Base-by-base conservation (phyloP, 2,797 vertebrate species). In the Esox masquinongy region DNA sequence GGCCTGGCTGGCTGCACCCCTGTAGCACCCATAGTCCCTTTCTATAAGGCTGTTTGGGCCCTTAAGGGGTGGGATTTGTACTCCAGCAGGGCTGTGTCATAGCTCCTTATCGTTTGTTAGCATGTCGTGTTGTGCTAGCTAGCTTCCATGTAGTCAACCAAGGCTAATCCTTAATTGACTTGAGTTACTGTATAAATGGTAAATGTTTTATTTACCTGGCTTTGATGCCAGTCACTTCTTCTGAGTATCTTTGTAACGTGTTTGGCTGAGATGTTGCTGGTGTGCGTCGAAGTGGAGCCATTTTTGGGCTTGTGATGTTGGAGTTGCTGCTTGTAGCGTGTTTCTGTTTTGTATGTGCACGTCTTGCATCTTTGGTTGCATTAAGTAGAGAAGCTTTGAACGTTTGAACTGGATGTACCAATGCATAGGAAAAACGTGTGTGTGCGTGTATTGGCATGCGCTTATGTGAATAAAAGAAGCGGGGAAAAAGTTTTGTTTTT, bases 41-140 rank as follows among this genome's bases (percentile, higher is more conserved):
- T 70, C 70, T 34, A 15, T 22, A 72, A 29, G n/a, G n/a, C 51
- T 11, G 59, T 36, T 26, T 16, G 11, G n/a, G 50, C 31, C 12
- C 12, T 12, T 51, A 59, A 36, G 17, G 31, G 16, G 50, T n/a
- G 19, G 34, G 19, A 39, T 14, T 19, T 70, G 69, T 19, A 51
- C 26, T 24, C 24, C 43, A 14, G 68, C 68, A 50, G 29, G 68
- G 43, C 68, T 53, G 19, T 72, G 29, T 36, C 5, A 15, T 73
- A 24, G 79, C 84, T 72, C 73, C 12, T 22, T 26, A 5, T 22
- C 69, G 68, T 84, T 72, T 71, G 78, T 39, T 77, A 77, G 88
- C 88, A 90, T 91, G 91, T 85, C 74, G 74, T 77, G 49, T 47
- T 63, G 31, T 24, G 74, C 76, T 68, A 34, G 51, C 66, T 79